These are phyloP conservation scores for Eira barbara DNA, from an alignment of 2,113 vertebrate species.

Conservation along the genomic window DNA sequence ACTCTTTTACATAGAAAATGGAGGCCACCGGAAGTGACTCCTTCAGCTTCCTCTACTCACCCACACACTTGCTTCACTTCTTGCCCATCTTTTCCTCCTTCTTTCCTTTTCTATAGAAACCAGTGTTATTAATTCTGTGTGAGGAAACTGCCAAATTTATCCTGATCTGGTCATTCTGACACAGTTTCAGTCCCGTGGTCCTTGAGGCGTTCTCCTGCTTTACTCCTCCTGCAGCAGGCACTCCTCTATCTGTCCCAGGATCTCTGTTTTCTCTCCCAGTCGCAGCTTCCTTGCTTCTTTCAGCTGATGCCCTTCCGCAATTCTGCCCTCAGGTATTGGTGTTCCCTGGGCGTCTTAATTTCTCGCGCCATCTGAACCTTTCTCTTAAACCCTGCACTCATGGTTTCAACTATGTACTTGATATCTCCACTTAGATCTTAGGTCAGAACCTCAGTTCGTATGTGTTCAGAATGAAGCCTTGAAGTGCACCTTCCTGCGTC, in stretches of 20 bases:
- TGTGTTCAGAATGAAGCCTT: conserved; percentile 1
- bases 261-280: neutral
- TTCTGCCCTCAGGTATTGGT: neutral
- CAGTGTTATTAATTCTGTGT: neutral
- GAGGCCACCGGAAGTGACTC: neutral
- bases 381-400: neutral
- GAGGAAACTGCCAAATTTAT: neutral
- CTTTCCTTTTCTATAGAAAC: neutral
- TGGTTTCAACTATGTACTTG: neutral
- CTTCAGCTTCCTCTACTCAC: neutral
- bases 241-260: neutral
- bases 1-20: neutral
- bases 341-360: neutral
- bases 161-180: neutral
- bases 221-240: neutral
- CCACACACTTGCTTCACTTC: neutral
- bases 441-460: neutral
- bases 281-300: neutral
- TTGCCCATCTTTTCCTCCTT: neutral
- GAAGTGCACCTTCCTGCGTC: neutral
- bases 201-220: neutral
- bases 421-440: neutral
- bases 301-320: neutral
- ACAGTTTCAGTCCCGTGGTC: neutral
- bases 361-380: neutral